phyloP scores from a whole-genome alignment of 2,797 vertebrate species.

The Mionectes olivaceus region DNA sequence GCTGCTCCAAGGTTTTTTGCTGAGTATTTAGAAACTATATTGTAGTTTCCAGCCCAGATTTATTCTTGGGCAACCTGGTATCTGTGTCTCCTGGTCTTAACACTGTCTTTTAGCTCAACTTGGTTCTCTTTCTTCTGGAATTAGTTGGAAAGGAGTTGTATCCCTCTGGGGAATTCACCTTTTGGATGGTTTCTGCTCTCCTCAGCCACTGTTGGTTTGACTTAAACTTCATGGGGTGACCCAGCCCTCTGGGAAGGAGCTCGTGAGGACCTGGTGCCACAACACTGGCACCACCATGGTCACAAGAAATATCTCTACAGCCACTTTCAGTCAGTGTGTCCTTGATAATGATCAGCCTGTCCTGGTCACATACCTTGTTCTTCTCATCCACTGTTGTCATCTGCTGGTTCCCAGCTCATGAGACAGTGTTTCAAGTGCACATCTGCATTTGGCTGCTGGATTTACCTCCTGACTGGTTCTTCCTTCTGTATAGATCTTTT shows the following conservation, averaged over 20 bases:
- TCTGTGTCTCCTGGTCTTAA: background rate
- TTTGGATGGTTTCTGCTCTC: background rate
- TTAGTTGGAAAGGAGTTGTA: background rate
- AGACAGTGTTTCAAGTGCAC: background rate
- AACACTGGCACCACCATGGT: background rate
- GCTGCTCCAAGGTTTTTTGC: background rate
- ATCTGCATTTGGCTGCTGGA: background rate
- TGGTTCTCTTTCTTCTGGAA: background rate
- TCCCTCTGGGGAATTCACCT: background rate
- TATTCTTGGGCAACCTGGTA: background rate
- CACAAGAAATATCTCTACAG: background rate
- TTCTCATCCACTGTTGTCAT: background rate
- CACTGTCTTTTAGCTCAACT: background rate
- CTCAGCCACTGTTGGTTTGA: background rate
- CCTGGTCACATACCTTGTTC: accelerated
- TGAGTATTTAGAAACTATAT: background rate
- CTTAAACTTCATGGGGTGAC: background rate
- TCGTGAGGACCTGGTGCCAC: background rate
- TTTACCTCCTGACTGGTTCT: background rate
- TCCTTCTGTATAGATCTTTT: accelerated
- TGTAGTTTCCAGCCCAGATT: background rate
- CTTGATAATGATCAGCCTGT: background rate
- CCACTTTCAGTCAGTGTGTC: accelerated
- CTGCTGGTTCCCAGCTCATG: background rate
- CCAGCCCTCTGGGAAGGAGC: background rate